Base-by-base conservation (phyloP, 2,113 vertebrate species). In the Sander vitreus region DNA sequence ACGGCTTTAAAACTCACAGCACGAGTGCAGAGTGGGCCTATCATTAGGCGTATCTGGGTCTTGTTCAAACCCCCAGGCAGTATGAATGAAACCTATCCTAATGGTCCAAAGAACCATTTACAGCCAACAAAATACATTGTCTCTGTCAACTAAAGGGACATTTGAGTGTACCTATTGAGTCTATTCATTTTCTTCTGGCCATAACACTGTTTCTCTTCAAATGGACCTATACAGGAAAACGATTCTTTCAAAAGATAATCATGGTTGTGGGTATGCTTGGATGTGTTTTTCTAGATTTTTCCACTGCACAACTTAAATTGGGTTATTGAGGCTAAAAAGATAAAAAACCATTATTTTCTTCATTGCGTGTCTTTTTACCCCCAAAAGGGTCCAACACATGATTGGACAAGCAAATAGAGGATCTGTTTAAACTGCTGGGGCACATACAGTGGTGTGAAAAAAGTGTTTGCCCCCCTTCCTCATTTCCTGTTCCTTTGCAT, bases 21-120 rank as follows among this genome's bases (percentile, higher is more conserved):
- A 64, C 83, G 91, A 88, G 81, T 57, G 76, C 69, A 80, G 78
- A 77, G 81, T 90, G 84, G 84, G 54, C 73, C 73, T 84, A 88
- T 89, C 89, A 81, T 93, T 92, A 87, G 84, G 84, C 12, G 25
- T 82, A 89, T 91, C 91, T 92, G 80, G 88, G 84, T 88, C 89
- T 81, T 85, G 80, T 76, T 78, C 73, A 90, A 88, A 89, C 84
- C 91, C 78, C 75, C 70, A 79, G 89, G 91, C 85, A 85, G 73
- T 82, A 91, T 80, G 87, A 88, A 90, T 89, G 88, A 93, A 91
- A 85, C 82, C 79, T 89, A 73, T 84, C 89, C 87, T 90, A 91
- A 93, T 93, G 88, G 87, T 70, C 64, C 72, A 86, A 21, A 78
- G 76, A 88, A 82, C 82, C 90, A 89, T 90, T 92, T 90, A 78